phyloP scores from a whole-genome alignment of 2,113 vertebrate species.

The Rhabdornis inornatus region DNA sequence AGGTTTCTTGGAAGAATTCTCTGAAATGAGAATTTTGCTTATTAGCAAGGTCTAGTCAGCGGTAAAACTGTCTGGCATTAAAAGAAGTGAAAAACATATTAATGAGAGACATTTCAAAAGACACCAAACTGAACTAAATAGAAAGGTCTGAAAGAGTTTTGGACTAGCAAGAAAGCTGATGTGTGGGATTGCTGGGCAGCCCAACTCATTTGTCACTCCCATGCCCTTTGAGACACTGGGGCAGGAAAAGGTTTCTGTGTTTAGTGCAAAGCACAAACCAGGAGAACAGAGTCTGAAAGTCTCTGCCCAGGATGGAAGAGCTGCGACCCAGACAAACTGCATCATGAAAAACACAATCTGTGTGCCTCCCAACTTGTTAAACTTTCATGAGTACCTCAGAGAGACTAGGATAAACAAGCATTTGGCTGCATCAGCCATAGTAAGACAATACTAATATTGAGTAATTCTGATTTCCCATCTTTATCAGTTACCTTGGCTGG shows the following conservation, averaged over 20 bases:
- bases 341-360: background rate
- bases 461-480: background rate
- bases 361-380: background rate
- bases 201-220: background rate
- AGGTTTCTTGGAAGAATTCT: background rate
- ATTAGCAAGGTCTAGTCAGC: background rate
- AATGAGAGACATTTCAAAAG: background rate
- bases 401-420: background rate
- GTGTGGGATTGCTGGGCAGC: background rate
- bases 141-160: background rate
- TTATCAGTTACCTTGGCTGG: background rate
- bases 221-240: rapidly evolving
- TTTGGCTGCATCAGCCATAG: background rate
- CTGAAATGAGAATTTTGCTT: background rate
- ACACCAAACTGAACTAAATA: background rate
- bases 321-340: background rate
- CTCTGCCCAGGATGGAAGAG: background rate
- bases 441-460: background rate
- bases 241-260: background rate
- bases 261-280: background rate
- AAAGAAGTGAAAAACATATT: background rate
- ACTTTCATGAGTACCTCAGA: background rate
- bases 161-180: background rate
- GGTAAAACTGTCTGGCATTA: background rate
- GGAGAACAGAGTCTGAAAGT: background rate